phyloP scores from a whole-genome alignment of 2,797 vertebrate genomes.

The Eulemur mongoz region DNA sequence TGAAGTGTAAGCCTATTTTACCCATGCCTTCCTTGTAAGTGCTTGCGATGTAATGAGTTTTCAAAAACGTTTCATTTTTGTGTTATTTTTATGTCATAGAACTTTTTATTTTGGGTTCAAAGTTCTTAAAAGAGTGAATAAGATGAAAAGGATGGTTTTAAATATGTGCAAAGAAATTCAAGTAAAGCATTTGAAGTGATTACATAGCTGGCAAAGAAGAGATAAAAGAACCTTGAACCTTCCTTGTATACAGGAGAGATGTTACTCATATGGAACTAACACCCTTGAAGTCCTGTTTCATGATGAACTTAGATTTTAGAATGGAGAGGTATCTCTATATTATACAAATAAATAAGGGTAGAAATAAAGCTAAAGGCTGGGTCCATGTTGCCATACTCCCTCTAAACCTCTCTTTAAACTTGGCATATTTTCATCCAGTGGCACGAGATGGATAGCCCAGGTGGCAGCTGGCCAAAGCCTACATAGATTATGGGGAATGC shows the following conservation, averaged over 20 bases:
- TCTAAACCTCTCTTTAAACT: background rate
- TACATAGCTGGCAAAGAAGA: background rate
- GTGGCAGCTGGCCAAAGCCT: background rate
- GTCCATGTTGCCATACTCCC: background rate
- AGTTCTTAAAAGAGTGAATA: background rate
- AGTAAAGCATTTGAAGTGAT: conserved; percentile 7
- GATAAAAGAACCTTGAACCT: background rate
- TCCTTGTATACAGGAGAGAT: background rate
- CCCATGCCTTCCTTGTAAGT: background rate
- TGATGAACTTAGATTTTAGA: conserved; percentile 17
- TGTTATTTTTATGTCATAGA: background rate
- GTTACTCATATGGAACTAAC: background rate
- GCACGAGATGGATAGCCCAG: background rate
- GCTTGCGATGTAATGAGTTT: background rate
- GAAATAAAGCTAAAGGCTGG: background rate
- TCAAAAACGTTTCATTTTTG: background rate
- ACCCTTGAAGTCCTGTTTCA: background rate
- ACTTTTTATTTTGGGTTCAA: background rate
- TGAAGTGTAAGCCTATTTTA: background rate
- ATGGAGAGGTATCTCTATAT: background rate
- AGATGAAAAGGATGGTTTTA: background rate
- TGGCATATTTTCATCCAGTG: background rate
- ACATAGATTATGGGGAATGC: background rate
- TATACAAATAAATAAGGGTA: background rate
- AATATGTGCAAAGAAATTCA: background rate